Percentiles rank a stretch among this genome's conserved stretches.
phyloP scores from a whole-genome alignment of 2,888 invertebrate species.

The Craniophora ligustri region DNA sequence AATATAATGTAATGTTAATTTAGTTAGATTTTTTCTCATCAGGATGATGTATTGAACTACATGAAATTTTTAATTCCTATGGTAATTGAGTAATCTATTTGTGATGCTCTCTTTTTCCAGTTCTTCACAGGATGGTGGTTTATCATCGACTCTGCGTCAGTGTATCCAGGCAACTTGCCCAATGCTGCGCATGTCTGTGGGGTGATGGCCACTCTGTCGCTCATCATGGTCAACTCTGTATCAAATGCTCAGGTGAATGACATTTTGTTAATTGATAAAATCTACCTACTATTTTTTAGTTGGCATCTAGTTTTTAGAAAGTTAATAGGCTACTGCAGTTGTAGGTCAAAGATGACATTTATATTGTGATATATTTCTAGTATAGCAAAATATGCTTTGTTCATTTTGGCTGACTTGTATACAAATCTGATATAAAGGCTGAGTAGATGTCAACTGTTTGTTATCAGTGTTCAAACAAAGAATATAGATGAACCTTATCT shows the following conservation, averaged over 20 bases:
- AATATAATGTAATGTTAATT: neutral
- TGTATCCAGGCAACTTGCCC: conserved; percentile 91
- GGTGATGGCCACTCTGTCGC: conserved; percentile 96
- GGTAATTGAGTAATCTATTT: neutral
- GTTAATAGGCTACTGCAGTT: neutral
- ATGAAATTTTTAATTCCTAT: neutral
- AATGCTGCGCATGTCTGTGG: conserved; percentile 97
- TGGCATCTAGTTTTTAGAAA: neutral
- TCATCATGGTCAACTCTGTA: conserved; percentile 99
- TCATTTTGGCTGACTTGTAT: neutral
- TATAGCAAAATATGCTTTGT: too few relatives aligned
- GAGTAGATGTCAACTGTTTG: neutral
- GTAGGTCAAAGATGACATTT: neutral
- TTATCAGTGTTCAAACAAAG: neutral
- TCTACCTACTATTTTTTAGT: neutral
- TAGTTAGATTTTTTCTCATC: neutral
- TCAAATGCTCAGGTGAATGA: conserved; percentile 95
- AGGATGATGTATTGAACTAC: neutral
- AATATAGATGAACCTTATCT: neutral
- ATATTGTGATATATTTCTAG: too few relatives aligned
- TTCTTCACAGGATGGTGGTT: conserved; percentile 99
- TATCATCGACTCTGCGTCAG: conserved; percentile 97
- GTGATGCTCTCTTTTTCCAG: conserved; percentile 78
- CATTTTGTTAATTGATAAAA: conserved; percentile 5
- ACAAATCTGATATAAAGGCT: neutral